These are phyloP conservation scores for Caenorhabditis briggsae DNA, from an alignment of 1,140 invertebrate genomes.

Conservation along the genomic window DNA sequence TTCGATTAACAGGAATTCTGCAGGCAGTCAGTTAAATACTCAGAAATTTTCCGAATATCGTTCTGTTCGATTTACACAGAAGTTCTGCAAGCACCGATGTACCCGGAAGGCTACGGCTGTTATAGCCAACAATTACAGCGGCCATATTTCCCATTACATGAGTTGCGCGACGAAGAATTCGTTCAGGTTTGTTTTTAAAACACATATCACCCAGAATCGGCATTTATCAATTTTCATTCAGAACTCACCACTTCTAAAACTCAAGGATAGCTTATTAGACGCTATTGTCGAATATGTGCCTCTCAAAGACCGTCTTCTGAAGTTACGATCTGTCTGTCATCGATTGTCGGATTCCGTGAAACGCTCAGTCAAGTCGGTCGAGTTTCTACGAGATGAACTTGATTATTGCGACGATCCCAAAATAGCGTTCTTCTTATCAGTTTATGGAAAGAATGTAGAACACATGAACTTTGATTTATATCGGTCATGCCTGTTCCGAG, in stretches of 20 bases:
- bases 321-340: conserved; percentile 13
- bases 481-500: conserved; percentile 8
- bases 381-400: conserved; percentile 31
- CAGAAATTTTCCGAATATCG: not conserved
- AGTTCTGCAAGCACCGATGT: not conserved
- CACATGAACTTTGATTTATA: conserved; percentile 27
- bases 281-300: conserved; percentile 15
- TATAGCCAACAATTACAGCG: no score
- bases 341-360: conserved; percentile 19
- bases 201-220: not conserved
- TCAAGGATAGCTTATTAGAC: conserved; percentile 13
- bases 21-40: not conserved
- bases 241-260: not conserved
- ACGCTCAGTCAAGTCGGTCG: conserved; percentile 4
- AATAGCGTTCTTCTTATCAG: not conserved
- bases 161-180: conserved; percentile 16
- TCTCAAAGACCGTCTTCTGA: conserved; percentile 10
- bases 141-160: conserved; percentile 9
- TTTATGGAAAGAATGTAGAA: conserved; percentile 26
- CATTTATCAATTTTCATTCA: not conserved
- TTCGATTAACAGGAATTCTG: not conserved
- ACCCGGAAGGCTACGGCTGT: not conserved
- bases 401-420: conserved; percentile 32
- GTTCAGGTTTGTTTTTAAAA: not conserved
- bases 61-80: not conserved